A percentile compares a stretch with the other conserved stretches of the same genome.
phyloP scores from a whole-genome alignment of 2,797 vertebrate species.

The Propithecus perrieri region DNA sequence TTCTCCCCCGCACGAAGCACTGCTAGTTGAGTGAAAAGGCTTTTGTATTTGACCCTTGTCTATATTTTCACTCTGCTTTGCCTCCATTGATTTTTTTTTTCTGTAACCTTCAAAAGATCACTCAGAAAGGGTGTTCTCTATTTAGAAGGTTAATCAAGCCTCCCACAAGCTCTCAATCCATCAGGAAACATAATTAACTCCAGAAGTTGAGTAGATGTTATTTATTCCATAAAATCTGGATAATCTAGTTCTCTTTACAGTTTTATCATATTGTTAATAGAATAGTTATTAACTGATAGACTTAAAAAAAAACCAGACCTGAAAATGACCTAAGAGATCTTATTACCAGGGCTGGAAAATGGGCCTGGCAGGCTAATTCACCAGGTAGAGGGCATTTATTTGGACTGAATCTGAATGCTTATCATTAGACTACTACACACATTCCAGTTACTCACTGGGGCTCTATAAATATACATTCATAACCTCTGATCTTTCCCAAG shows the following conservation, averaged over 20 bases:
- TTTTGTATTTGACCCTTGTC: not conserved
- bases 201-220: not conserved
- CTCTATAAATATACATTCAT: not conserved
- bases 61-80: not conserved
- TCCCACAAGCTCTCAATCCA: not conserved
- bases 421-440: not conserved
- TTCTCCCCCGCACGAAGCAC: not conserved
- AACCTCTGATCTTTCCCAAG: not conserved
- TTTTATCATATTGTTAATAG: not conserved
- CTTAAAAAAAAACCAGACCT: not conserved
- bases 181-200: not conserved
- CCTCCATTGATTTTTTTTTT: not conserved
- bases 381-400: not conserved
- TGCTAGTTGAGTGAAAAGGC: not conserved
- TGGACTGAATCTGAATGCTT: not conserved
- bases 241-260: not conserved
- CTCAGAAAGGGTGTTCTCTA: not conserved
- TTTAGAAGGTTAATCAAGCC: not conserved
- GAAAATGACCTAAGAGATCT: not conserved
- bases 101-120: not conserved
- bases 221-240: not conserved
- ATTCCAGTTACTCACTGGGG: not conserved
- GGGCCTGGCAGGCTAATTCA: not conserved
- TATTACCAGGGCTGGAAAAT: not conserved
- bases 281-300: conserved; percentile 31